Percentiles rank a stretch among this genome's conserved stretches.
Evolutionary conservation across 2,113 vertebrate genomes (phyloP).

Genomic region (Sclerurus mexicanus): DNA sequence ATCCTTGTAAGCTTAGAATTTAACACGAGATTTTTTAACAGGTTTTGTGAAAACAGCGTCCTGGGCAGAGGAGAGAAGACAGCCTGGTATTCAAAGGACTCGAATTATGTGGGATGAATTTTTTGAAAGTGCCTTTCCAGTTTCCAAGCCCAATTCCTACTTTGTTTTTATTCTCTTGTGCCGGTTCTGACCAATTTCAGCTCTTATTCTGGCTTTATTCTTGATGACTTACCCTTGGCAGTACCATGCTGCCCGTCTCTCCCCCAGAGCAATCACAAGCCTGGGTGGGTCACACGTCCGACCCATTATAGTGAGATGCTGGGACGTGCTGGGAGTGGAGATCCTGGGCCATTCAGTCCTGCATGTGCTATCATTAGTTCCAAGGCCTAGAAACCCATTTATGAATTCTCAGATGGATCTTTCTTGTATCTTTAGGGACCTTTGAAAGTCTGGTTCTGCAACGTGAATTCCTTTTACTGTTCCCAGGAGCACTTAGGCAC

Average conservation of each 20-base stretch:
- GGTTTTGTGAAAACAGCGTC: neutral
- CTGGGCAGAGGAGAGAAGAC: neutral
- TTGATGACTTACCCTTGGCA: neutral
- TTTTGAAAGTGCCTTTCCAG: neutral
- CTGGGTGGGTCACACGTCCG: neutral
- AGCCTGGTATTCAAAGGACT: neutral
- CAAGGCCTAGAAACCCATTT: neutral
- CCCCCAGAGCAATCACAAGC: neutral
- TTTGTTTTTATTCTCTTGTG: neutral
- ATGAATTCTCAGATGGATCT: neutral
- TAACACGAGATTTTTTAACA: neutral
- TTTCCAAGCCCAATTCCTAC: neutral
- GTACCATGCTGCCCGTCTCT: neutral
- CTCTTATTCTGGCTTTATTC: neutral
- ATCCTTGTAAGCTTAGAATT: neutral
- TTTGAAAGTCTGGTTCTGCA: neutral
- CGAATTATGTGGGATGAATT: neutral
- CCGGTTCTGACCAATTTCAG: neutral
- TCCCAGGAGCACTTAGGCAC: neutral
- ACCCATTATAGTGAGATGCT: neutral
- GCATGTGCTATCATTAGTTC: neutral
- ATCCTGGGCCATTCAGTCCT: neutral
- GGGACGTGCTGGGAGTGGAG: neutral
- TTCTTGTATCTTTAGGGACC: neutral
- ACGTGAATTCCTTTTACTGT: fast-evolving